Conservation (phyloP, 2,113 vertebrate species). For the Daphoenositta chrysoptera region DNA sequence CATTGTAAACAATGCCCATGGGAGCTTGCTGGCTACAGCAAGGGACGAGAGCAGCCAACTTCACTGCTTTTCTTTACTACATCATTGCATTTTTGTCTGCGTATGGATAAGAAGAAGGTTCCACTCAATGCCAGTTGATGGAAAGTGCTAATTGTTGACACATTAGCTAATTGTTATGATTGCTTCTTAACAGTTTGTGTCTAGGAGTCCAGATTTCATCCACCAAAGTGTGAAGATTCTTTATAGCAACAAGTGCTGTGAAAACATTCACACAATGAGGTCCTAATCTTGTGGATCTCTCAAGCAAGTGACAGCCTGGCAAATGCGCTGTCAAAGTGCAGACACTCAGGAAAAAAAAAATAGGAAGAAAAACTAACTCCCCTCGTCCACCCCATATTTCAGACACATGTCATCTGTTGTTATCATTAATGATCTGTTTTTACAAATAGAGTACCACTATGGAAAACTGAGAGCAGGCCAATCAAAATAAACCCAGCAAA, state of each 20-base stretch:
- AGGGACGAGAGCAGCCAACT: constrained; percentile 65
- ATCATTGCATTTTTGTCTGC: constrained; percentile 82
- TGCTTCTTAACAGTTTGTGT: constrained; percentile 80
- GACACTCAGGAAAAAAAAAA: constrained; percentile 68
- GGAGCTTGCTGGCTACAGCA: constrained; percentile 71
- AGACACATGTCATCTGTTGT: constrained; percentile 79
- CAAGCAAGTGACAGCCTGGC: constrained; percentile 71
- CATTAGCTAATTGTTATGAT: constrained; percentile 88
- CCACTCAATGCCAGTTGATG: constrained; percentile 74
- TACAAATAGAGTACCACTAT: constrained; percentile 84
- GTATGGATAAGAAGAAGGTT: constrained; percentile 80
- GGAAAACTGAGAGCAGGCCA: constrained; percentile 87
- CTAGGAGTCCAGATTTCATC: constrained; percentile 81
- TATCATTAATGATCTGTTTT: constrained; percentile 82
- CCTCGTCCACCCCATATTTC: constrained; percentile 74
- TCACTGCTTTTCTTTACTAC: constrained; percentile 79
- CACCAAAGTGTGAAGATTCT: constrained; percentile 79
- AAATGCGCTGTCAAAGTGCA: constrained; percentile 70
- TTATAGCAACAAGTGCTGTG: constrained; percentile 77
- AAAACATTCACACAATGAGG: constrained; percentile 81
- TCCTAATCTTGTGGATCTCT: constrained; percentile 77
- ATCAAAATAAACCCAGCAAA: constrained; percentile 86
- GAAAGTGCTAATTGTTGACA: constrained; percentile 83
- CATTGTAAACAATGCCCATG: constrained; percentile 77
- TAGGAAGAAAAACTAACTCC: constrained; percentile 61